phyloP scores from a whole-genome alignment of 1,140 invertebrate species.

The Tetramorium alpestre region DNA sequence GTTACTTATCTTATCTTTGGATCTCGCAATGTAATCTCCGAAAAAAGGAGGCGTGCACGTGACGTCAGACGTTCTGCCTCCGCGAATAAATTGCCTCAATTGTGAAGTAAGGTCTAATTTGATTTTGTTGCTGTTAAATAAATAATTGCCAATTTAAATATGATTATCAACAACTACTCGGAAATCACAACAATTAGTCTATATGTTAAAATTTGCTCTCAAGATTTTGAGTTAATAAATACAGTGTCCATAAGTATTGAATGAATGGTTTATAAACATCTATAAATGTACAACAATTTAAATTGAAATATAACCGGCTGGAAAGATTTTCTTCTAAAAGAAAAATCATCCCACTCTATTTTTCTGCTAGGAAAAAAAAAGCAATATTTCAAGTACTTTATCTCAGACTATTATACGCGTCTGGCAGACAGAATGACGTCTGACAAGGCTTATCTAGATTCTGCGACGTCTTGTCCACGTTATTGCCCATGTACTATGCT shows the following conservation, averaged over 20 bases:
- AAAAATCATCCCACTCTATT: background rate
- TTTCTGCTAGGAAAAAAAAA: background rate
- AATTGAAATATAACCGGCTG: background rate
- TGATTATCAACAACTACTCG: background rate
- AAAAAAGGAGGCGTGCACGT: no score
- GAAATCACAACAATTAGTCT: background rate
- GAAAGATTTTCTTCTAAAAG: background rate
- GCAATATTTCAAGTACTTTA: background rate
- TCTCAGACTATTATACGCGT: background rate
- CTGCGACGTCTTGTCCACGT: background rate
- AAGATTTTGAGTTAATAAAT: background rate
- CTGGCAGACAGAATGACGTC: background rate
- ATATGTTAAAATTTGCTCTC: background rate
- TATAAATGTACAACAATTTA: background rate
- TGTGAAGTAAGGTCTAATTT: background rate
- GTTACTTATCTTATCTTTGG: background rate
- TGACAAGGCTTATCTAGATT: constrained; percentile 3
- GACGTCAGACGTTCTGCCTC: background rate
- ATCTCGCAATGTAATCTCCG: background rate
- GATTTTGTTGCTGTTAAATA: background rate
- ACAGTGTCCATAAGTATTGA: background rate
- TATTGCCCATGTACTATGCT: background rate
- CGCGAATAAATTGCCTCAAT: background rate
- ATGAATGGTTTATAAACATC: background rate
- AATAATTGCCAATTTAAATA: background rate